Base-by-base conservation (phyloP, 64 coral and sea anemone genomes). In the Porites lutea region DNA sequence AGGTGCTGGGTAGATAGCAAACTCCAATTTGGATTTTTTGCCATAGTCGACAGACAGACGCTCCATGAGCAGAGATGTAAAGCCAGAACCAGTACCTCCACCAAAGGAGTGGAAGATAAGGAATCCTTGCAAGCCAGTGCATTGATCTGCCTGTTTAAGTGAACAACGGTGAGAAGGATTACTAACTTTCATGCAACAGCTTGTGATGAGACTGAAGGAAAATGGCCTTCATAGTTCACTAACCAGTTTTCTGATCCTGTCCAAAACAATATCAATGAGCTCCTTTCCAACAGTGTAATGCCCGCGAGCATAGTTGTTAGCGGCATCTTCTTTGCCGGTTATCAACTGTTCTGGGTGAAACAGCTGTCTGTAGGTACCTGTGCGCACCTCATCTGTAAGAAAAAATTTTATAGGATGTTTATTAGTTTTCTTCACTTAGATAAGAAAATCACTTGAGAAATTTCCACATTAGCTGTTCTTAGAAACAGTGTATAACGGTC, bases 21-120 rank as follows among this genome's bases (percentile, higher is more conserved):
- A 77, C 48, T 77, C 74, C 15, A 77, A 19, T 45, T 77, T 77
- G 16, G 74, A 77, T 77, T 77, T 77, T 48, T 77, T 77, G 48
- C 77, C 77, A 59, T 79, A 79, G 77, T 79, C 77, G 4, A 79
- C 77, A 79, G 77, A 79, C 77, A 79, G 52, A 59, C 77, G 77
- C 77, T 79, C 77, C 53, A 79, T 5, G 9, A 79, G 77, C n/a
- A 79, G 77, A 59, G 77, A 79, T 59, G 77, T 79, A 21, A 79
- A 79, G 6, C 77, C 77, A 79, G 77, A 79, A 4, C 77, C 77
- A 79, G 77, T 79, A 79, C 77, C 77, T 3, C 77, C 77, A 57
- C 77, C 77, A 59, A 79, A 79, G 21, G 77, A 79, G 37, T 79
- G 77, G 54, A 79, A 79, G 8, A 79, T 37, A 2, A 79, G 77